Evolutionary conservation across 2,888 invertebrate species (phyloP), one percentile per base, ranked within the genome.

Genomic region (Torymus tubicola): DNA sequence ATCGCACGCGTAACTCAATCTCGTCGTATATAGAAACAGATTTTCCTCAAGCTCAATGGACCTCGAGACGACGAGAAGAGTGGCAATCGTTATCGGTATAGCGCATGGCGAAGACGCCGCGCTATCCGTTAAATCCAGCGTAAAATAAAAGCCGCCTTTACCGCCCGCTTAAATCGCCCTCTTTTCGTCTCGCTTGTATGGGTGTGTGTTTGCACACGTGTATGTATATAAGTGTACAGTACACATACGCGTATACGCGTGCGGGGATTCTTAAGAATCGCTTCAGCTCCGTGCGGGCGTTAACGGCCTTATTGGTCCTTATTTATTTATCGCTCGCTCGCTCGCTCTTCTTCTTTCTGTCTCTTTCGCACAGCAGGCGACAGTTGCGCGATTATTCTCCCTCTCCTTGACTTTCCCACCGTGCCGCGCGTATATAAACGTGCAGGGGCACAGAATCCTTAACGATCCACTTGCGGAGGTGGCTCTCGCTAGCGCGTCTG

Each of bases 61-160:
- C 64, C 42, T 42, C 78, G 64, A n/a, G 21, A 8, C 42, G 5
- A 16, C 21, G 18, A 31, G 31, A 55, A 24, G 52, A 71, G 65
- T 72, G 67, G 67, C 61, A 72, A 72, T 78, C 78, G 78, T 78
- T 78, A 78, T 67, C 71, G 65, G 52, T 50, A 71, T 50, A 71
- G 50, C 16, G 64, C 65, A 31, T 31, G 8, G 31, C 31, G 58
- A 71, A 53, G 16, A 53, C 64, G n/a, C 55, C 52, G 58, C 31
- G 8, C 65, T 31, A 65, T 81, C 83, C 83, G 85, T 87, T 88
- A 88, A 88, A 88, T 87, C 87, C 85, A 83, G 84, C 86, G 86
- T 88, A 86, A 88, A 88, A 88, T 88, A 88, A 88, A 87, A 86
- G 85, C 42, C 85, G 84, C 84, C 84, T 85, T 87, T 88, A 84